Evolutionary conservation across 2,888 invertebrate species (phyloP).

Genomic region (Rhaphigaster nebulosa): DNA sequence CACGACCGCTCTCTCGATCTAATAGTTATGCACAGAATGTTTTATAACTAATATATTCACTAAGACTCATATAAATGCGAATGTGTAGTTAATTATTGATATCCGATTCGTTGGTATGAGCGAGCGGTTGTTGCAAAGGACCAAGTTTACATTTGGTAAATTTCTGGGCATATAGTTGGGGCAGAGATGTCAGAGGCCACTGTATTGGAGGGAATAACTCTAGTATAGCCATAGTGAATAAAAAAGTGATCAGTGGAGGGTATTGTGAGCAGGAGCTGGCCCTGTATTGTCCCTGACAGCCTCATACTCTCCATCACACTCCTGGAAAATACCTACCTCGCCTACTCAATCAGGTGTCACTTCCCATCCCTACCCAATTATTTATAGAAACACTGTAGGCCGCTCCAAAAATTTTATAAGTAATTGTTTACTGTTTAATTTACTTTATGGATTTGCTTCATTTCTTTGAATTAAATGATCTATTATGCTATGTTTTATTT

Average conservation of each 20-base stretch:
- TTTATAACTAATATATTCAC: too few species aligned
- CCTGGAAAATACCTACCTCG: background rate
- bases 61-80: too few species aligned
- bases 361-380: slow-evolving; percentile 2
- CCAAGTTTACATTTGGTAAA: background rate
- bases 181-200: background rate
- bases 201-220: background rate
- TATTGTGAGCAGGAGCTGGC: background rate
- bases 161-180: background rate
- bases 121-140: background rate
- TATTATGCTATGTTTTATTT: too few species aligned
- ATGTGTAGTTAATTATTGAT: too few species aligned
- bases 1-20: too few species aligned
- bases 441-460: background rate
- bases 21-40: too few species aligned
- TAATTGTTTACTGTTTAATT: background rate
- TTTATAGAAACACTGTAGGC: slow-evolving; percentile 15
- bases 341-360: slow-evolving; percentile 10
- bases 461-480: too few species aligned
- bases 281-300: background rate
- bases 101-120: background rate
- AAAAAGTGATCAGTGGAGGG: background rate
- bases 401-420: background rate
- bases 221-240: background rate
- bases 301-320: background rate